Percentiles rank a stretch among this genome's conserved stretches.
phyloP scores from a whole-genome alignment of 2,888 invertebrate genomes.

The Drosophila maculinotata region DNA sequence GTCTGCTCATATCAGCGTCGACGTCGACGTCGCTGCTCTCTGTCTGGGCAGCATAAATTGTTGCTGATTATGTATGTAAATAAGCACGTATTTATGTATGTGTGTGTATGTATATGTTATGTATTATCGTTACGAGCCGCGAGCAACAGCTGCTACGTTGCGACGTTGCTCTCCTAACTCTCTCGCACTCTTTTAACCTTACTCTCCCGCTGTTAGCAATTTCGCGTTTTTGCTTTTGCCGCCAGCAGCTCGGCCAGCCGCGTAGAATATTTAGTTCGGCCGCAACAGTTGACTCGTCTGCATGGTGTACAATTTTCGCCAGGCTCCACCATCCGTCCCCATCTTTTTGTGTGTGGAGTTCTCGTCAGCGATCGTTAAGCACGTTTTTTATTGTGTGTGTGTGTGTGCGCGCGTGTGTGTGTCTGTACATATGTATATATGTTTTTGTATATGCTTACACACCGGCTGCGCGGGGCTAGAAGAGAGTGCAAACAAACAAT shows the following conservation, averaged over 20 bases:
- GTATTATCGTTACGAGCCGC: conserved; percentile 54
- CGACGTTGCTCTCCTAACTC: conserved; percentile 19
- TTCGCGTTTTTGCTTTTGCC: conserved; percentile 56
- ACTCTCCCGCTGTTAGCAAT: conserved; percentile 34
- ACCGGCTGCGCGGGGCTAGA: conserved; percentile 34
- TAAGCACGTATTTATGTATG: conserved; percentile 6
- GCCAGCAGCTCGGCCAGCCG: conserved; percentile 28
- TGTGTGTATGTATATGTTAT: conserved; percentile 7
- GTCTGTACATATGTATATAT: conserved; percentile 32
- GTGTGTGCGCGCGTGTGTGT: conserved; percentile 26
- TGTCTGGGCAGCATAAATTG: conserved; percentile 63
- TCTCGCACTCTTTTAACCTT: conserved; percentile 22
- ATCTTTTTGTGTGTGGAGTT: conserved; percentile 27
- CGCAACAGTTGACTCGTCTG: conserved; percentile 79
- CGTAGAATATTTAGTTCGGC: conserved; percentile 73
- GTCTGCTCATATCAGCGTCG: conserved; percentile 35
- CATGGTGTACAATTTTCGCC: conserved; percentile 58
- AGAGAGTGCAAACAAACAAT: conserved; percentile 48
- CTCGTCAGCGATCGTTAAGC: conserved; percentile 61
- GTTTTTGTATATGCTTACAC: conserved; percentile 14
- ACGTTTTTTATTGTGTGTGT: conserved; percentile 56
- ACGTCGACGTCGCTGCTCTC: conserved; percentile 15
- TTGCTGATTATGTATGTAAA: conserved; percentile 62
- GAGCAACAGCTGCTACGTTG: conserved; percentile 64
- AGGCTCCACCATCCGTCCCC: conserved; percentile 43